Evolutionary conservation across 2,113 vertebrate species (phyloP).

Genomic region (Strigops habroptila): DNA sequence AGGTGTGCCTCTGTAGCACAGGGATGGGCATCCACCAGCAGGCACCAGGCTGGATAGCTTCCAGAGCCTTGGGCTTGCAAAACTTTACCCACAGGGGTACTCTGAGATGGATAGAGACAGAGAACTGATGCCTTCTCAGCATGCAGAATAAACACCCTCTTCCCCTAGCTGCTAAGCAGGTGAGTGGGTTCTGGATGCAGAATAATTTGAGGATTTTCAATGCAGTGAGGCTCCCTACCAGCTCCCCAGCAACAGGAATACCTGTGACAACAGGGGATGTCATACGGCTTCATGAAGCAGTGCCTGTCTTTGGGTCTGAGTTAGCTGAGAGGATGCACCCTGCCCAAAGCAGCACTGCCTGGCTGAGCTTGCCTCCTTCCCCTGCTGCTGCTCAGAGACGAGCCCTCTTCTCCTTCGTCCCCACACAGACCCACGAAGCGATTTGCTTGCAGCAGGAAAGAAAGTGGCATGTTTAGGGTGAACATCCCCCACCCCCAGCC

Average conservation of each 20-base stretch:
- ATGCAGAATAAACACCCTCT: neutral
- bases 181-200: neutral
- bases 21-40: neutral
- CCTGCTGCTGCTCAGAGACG: neutral
- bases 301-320: neutral
- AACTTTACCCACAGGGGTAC: neutral
- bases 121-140: neutral
- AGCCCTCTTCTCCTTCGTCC: neutral
- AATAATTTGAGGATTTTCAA: neutral
- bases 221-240: neutral
- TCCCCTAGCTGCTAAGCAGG: neutral
- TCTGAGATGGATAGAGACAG: neutral
- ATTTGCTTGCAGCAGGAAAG: slow-evolving; percentile 27
- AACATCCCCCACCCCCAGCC: slow-evolving; percentile 65
- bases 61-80: neutral
- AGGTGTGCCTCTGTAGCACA: neutral
- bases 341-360: neutral
- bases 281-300: neutral
- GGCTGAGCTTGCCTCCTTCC: neutral
- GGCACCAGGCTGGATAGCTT: neutral
- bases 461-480: slow-evolving; percentile 71
- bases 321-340: too few species aligned
- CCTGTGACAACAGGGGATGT: neutral
- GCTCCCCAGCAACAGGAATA: neutral
- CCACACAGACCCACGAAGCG: neutral